phyloP scores from a whole-genome alignment of 2,888 invertebrate genomes.

The Eilema caniola region DNA sequence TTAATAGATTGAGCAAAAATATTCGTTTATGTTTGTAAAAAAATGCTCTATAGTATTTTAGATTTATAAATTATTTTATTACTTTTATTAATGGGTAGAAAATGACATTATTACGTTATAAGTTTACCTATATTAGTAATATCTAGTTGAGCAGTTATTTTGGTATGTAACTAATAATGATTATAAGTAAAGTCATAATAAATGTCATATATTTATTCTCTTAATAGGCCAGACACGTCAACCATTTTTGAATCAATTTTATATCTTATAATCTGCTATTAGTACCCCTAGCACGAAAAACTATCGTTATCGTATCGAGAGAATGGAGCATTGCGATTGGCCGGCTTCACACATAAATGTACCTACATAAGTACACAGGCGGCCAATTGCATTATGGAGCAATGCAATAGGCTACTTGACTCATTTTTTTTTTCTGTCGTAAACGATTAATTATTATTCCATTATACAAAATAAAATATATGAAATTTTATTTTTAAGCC shows the following conservation, averaged over 20 bases:
- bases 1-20: neutral
- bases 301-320: too few species aligned
- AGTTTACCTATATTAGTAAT: neutral
- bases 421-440: too few species aligned
- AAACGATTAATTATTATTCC: too few species aligned
- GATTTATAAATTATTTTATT: neutral
- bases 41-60: neutral
- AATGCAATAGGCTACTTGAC: too few species aligned
- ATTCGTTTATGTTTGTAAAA: neutral
- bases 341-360: too few species aligned
- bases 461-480: too few species aligned
- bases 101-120: neutral
- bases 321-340: too few species aligned
- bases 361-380: too few species aligned
- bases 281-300: too few species aligned
- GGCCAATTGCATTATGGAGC: too few species aligned
- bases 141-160: neutral
- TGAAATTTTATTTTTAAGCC: too few species aligned
- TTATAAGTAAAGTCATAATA: neutral
- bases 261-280: neutral
- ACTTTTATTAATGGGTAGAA: neutral
- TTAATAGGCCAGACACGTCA: neutral
- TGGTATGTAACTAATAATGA: neutral
- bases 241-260: neutral
- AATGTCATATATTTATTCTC: neutral